Evolutionary conservation across 2,113 vertebrate genomes (phyloP), one percentile per base, ranked within the genome.

Genomic region (Glaucomys volans): DNA sequence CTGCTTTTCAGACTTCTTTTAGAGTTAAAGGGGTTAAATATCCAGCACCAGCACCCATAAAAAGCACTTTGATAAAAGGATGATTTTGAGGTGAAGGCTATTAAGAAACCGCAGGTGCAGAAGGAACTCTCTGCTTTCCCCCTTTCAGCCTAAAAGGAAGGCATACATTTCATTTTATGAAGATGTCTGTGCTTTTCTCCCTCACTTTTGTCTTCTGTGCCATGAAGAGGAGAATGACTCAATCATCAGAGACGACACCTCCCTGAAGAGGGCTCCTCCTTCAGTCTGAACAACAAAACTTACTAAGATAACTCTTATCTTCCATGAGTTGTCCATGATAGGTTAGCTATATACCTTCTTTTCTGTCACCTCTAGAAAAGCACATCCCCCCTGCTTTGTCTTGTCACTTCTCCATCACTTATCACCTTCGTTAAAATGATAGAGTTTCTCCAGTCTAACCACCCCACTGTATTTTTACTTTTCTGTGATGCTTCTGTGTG

Each of bases 51-150:
- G 0, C 9, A 54, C 14, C 20, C 22, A 10, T 35, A 69, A 77
- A 20, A 22, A 67, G 42, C 18, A 76, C 37, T 76, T 69, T 92
- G 30, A 28, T 11, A 12, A 50, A 8, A 18, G 2, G 4, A 76
- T 76, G 83, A 83, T 35, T 47, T 91, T 92, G 37, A 92, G 42
- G 26, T 83, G 14, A 80, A 47, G 24, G 47, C 2, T 76, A 40
- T 22, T 47, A 62, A 35, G 22, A 81, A 82, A 30, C 8, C 69
- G 4, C 0, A 69, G 6, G 17, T 69, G 26, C 14, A 3, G 7
- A 14, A 69, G 28, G 14, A 82, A 66, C 24, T 80, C 2, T 87
- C 1, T 37, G 11, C 1, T 13, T 88, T 50, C 10, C 37, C 4
- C 24, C 40, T 83, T 44, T 54, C 35, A 64, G 24, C 10, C 4